Percentiles rank a stretch among this genome's conserved stretches.
phyloP scores from a whole-genome alignment of 2,888 invertebrate genomes.

The Mechanitis mazaeus region DNA sequence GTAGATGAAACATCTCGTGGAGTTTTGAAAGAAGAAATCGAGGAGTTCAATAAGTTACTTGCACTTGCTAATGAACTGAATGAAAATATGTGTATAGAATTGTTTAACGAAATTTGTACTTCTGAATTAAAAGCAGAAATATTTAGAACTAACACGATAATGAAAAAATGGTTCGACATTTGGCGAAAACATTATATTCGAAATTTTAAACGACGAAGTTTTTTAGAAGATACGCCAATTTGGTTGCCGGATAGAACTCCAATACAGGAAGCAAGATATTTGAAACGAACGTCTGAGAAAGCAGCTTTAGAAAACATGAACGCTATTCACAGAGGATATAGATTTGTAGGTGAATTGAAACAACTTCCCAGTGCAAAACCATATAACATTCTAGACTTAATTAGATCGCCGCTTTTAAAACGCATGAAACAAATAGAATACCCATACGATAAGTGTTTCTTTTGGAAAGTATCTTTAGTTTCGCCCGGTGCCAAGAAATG shows the following conservation, averaged over 20 bases:
- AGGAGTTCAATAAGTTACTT: constrained; percentile 46
- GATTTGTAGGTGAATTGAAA: constrained; percentile 55
- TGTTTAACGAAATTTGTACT: constrained; percentile 52
- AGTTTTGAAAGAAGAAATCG: constrained; percentile 51
- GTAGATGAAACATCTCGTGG: constrained; percentile 44
- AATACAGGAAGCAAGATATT: constrained; percentile 49
- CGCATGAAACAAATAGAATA: constrained; percentile 69
- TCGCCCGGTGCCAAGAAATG: constrained; percentile 71
- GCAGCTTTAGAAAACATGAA: constrained; percentile 59
- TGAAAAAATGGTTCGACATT: constrained; percentile 57
- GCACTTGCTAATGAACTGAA: constrained; percentile 43
- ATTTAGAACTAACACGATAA: constrained; percentile 50
- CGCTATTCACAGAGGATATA: constrained; percentile 59
- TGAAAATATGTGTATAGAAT: constrained; percentile 49
- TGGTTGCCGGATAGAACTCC: constrained; percentile 61
- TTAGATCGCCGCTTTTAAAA: constrained; percentile 60
- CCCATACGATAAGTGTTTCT: constrained; percentile 59
- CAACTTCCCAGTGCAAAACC: constrained; percentile 48
- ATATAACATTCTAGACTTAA: constrained; percentile 66
- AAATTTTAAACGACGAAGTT: constrained; percentile 53
- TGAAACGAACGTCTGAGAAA: constrained; percentile 51
- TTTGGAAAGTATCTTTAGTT: constrained; percentile 80
- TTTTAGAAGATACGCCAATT: constrained; percentile 64
- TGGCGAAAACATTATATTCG: constrained; percentile 56
- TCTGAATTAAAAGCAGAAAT: constrained; percentile 60